Evolutionary conservation across 2,113 vertebrate species (phyloP), one percentile per base, ranked within the genome.

Genomic region (Carollia perspicillata): DNA sequence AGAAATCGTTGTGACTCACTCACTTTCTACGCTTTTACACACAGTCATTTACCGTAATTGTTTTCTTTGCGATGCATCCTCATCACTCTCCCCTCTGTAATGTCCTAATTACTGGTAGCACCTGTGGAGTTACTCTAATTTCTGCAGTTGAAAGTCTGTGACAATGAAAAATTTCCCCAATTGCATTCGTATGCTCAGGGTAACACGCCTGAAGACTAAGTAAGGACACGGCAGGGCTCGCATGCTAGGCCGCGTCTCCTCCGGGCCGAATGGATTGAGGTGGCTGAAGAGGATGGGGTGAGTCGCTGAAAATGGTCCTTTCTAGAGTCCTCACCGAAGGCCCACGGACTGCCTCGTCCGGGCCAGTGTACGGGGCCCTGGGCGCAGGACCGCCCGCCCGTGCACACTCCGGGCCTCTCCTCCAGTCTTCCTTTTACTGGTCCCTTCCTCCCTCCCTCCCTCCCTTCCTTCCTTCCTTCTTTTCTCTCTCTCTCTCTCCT

Each of bases 11-110:
- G 78, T 97, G 97, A 98, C 47, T 90, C 74, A 63, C 91, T 97
- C 97, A 96, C 83, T 90, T 97, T 97, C 92, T 96, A 94, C 97
- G 63, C 80, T 97, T 98, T 89, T 95, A 89, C 95, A 87, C 69
- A 47, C 8, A 94, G 91, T 95, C 95, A 49, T 90, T 71, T 98
- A 97, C 97, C 13, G 93, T 96, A 94, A 97, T 65, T 96, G 91
- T 94, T 97, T 94, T 85, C 97, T 91, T 85, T 93, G 90, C 74
- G 37, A 18, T 89, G 92, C 87, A 30, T 84, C 93, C 79, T 97
- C 17, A 18, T 94, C 51, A 33, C 8, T 86, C 77, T 26, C 75
- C 58, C 65, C 81, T 40, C 75, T 96, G 53, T 30, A 18, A 20
- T 53, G 79, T 83, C 77, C 4, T 49, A 89, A n/a, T 93, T 96